Base-by-base conservation (phyloP, 2,888 invertebrate species). In the Caenorhabditis sp. region DNA sequence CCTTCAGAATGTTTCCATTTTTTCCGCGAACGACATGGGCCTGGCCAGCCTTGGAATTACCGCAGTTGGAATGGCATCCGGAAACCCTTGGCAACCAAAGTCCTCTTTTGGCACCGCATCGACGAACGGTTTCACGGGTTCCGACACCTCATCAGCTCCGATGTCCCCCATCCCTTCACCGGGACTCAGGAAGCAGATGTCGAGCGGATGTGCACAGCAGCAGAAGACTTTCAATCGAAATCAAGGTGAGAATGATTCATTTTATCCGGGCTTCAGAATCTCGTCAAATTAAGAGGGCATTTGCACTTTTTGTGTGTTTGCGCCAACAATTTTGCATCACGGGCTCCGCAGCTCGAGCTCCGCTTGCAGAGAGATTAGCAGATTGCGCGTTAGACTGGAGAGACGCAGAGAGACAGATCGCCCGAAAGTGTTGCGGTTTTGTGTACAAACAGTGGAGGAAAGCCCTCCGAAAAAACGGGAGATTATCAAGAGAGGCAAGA, bases 81-180 rank as follows among this genome's bases (percentile, higher is more conserved):
- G 35, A 1, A 65, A 73, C 15, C 73, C 73, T 6, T 73, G 73
- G 73, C 58, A 59, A 26, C 53, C 59, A 37, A 53, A 45, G n/a
- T 20, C 59, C 35, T 68, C 66, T 6, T 68, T 68, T 30, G 58
- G 66, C n/a, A 53, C 65, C 17, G 43, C 46, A 11, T 65, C 73
- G 11, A 53, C 65, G 24, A 73, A 73, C 27, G 73, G 73, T 4
- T 73, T 73, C 59, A 65, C 63, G 5, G 58, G 73, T 11, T 73
- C 73, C 2, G 65, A 65, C 35, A 59, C 65, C n/a, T 73, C 73
- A n/a, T 73, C 73, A 7, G 65, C 73, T n/a, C 73, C 73, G n/a
- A 48, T 73, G 39, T 73, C 73, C 17, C 73, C 73, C 4, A 53
- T 53, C 24, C 53, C 59, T 3, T 68, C 66, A n/a, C 66, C 66